These are phyloP conservation scores for Ophioderma brevispina DNA, from an alignment of 35 echinoderm and acorn worm species.

Conservation along the genomic window DNA sequence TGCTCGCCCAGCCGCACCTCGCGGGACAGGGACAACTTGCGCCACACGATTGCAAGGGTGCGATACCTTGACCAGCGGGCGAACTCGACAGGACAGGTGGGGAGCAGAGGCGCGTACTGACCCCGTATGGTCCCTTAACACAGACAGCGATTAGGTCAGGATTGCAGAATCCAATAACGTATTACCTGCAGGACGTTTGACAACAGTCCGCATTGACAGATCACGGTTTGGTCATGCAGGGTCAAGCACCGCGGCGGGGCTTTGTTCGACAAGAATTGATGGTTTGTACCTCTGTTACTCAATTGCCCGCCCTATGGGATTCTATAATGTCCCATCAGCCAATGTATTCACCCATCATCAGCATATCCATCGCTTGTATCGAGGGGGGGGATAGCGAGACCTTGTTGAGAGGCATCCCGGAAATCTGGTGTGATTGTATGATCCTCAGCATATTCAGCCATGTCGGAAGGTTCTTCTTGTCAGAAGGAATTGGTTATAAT, in stretches of 20 bases:
- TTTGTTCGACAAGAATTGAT: neutral
- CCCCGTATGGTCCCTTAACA: neutral
- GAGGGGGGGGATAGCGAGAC: neutral
- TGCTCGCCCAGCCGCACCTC: too few relatives aligned
- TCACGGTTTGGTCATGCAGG: too few relatives aligned
- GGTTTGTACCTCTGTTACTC: neutral
- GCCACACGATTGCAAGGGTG: neutral
- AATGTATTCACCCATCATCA: neutral
- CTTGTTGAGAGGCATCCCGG: conserved; percentile 3
- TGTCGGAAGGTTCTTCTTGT: neutral
- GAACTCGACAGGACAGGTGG: neutral
- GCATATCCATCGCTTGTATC: neutral
- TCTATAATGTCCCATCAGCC: neutral
- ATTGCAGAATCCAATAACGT: too few relatives aligned
- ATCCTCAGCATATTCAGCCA: conserved; percentile 1
- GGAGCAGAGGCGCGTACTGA: neutral
- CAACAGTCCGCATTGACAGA: too few relatives aligned
- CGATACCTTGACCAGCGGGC: neutral
- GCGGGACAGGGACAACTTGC: neutral
- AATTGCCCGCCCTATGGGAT: conserved; percentile 8
- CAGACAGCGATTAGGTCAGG: too few relatives aligned
- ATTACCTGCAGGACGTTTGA: too few relatives aligned
- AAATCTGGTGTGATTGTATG: neutral
- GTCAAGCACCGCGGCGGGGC: too few relatives aligned
- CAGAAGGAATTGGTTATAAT: conserved; percentile 2